A percentile compares a stretch with the other conserved stretches of the same genome.
These are phyloP conservation scores for Bombus impatiens DNA, from an alignment of 1,140 invertebrate genomes.

Conservation along the genomic window DNA sequence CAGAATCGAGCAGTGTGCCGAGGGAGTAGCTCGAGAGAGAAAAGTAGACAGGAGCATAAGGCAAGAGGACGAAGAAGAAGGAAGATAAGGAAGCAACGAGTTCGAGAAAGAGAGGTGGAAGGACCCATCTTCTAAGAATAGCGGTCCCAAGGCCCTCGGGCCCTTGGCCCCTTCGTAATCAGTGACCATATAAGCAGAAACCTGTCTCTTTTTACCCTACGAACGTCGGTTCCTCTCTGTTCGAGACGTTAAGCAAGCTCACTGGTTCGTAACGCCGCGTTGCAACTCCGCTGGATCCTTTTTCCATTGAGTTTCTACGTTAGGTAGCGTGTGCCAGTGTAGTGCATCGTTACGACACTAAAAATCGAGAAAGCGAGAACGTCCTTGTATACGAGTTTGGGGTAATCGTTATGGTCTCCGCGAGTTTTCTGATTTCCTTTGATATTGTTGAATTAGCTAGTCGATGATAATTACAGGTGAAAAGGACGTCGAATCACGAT, in stretches of 20 bases:
- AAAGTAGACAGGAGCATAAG: not conserved
- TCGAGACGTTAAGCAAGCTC: conserved; percentile 56
- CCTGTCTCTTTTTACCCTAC: conserved; percentile 42
- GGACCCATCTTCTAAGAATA: conserved; percentile 71
- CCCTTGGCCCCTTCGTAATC: conserved; percentile 69
- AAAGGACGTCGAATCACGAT: not conserved
- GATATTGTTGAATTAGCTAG: no score
- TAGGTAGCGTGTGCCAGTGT: not conserved
- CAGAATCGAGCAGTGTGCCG: conserved; percentile 37
- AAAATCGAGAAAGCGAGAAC: conserved; percentile 28
- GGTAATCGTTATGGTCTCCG: not conserved
- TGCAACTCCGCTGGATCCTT: conserved; percentile 27
- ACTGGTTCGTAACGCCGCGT: conserved; percentile 45
- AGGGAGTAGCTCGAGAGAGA: not conserved
- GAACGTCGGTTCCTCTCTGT: not conserved
- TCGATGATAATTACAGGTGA: not conserved
- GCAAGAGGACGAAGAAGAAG: conserved; percentile 31
- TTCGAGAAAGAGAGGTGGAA: conserved; percentile 38
- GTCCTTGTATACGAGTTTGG: not conserved
- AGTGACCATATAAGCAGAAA: conserved; percentile 68
- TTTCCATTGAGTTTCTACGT: conserved; percentile 39
- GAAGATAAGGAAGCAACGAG: conserved; percentile 45
- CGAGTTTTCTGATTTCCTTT: no score
- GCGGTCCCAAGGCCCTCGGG: conserved; percentile 71
- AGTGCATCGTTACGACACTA: conserved; percentile 14